These are phyloP conservation scores for Erebia palarica DNA, from an alignment of 2,888 invertebrate genomes.

Conservation along the genomic window DNA sequence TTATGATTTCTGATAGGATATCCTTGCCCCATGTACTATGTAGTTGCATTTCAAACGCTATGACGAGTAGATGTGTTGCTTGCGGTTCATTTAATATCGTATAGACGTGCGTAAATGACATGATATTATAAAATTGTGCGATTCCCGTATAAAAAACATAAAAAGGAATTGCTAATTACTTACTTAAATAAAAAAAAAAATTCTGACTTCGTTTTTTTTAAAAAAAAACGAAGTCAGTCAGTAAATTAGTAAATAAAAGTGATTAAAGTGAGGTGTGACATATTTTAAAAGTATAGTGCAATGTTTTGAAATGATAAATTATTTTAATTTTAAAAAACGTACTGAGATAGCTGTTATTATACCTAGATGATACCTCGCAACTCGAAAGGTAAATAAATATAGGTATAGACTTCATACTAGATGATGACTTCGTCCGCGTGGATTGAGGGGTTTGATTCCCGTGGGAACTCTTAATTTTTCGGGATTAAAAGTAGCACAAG, in stretches of 20 bases:
- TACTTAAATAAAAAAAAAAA: neutral
- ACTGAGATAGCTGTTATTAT: no score
- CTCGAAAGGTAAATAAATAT: no score
- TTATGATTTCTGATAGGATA: neutral
- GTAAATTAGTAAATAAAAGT: no score
- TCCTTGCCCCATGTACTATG: slow-evolving; percentile 3
- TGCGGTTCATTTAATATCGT: neutral
- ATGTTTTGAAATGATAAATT: no score
- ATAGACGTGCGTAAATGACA: neutral
- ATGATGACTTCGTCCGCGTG: no score
- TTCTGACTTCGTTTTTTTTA: no score
- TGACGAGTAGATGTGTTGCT: slow-evolving; percentile 17
- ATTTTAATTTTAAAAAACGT: no score
- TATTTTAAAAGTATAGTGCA: neutral
- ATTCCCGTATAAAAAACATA: neutral
- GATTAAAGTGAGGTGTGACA: neutral
- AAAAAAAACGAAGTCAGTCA: neutral
- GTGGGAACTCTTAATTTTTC: no score
- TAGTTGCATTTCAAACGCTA: slow-evolving; percentile 8
- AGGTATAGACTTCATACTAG: no score
- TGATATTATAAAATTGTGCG: neutral
- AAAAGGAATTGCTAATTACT: neutral
- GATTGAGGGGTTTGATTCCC: no score
- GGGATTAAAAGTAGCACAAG: no score
- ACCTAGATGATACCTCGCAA: no score